These are phyloP conservation scores for Nomada goodeniana DNA, from an alignment of 2,888 invertebrate genomes.

Conservation along the genomic window DNA sequence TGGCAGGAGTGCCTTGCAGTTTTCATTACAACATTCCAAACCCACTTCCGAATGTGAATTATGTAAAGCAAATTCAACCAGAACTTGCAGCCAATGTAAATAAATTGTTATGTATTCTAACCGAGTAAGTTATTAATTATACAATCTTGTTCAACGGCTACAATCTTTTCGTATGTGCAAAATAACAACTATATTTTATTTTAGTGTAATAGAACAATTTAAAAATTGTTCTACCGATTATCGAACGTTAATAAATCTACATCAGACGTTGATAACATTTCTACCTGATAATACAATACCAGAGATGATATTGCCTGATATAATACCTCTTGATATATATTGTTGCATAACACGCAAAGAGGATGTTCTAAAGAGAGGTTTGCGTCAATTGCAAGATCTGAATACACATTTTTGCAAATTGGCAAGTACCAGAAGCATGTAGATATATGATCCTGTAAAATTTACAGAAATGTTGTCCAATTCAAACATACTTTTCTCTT, in stretches of 20 bases:
- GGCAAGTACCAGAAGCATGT: constrained; percentile 60
- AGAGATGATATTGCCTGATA: constrained; percentile 15
- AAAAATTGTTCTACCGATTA: constrained; percentile 64
- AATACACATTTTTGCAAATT: constrained; percentile 76
- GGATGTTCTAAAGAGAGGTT: constrained; percentile 72
- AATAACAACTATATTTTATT: constrained; percentile 41
- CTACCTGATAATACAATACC: constrained; percentile 59
- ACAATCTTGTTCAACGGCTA: background rate
- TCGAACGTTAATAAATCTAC: constrained; percentile 69
- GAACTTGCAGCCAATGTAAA: constrained; percentile 75
- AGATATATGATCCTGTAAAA: constrained; percentile 17
- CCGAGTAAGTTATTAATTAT: constrained; percentile 68
- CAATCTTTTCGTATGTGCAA: background rate
- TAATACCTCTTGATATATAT: constrained; percentile 76
- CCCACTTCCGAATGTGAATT: constrained; percentile 55
- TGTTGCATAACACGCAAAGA: constrained; percentile 77
- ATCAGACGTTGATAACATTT: constrained; percentile 73
- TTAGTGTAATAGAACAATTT: constrained; percentile 74
- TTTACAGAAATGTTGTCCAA: background rate
- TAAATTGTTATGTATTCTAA: constrained; percentile 71
- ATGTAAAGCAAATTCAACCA: constrained; percentile 69
- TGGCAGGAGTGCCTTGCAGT: constrained; percentile 71
- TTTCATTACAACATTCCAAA: constrained; percentile 70
- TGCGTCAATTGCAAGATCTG: constrained; percentile 78
- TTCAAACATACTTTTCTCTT: background rate